A percentile compares a stretch with the other conserved stretches of the same genome.
Evolutionary conservation across 2,888 invertebrate species (phyloP).

Genomic region (Scrobipalpa costella): DNA sequence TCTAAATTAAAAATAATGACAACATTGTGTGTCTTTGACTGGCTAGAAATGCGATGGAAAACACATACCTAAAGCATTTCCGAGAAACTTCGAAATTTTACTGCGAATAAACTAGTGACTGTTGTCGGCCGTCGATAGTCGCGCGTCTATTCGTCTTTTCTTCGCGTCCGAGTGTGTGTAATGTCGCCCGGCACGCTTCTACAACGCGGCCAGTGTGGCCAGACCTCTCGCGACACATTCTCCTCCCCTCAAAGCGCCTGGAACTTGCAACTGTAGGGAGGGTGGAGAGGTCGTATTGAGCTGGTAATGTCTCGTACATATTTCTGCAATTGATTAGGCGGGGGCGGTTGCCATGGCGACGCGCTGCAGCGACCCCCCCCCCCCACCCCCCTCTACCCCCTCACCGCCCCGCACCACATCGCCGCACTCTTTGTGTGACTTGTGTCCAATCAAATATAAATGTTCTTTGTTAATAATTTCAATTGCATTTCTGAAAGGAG

Average conservation of each 20-base stretch:
- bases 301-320: conserved; percentile 75
- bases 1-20: too few species aligned
- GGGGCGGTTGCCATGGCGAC: conserved; percentile 77
- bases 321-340: conserved; percentile 82
- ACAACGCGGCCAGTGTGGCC: conserved; percentile 49
- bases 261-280: conserved; percentile 35
- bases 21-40: too few species aligned
- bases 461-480: conserved; percentile 24
- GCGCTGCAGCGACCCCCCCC: conserved; percentile 46
- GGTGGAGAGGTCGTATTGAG: conserved; percentile 40
- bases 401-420: conserved; percentile 34
- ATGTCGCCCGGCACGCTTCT: conserved; percentile 59
- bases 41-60: background rate
- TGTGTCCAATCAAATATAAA: conserved; percentile 25
- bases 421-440: conserved; percentile 50
- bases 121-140: conserved; percentile 34
- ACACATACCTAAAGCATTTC: background rate
- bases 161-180: conserved; percentile 58
- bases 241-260: conserved; percentile 34
- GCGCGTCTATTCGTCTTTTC: conserved; percentile 67
- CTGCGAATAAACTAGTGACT: conserved; percentile 24
- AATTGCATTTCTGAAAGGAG: conserved; percentile 20
- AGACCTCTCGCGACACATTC: conserved; percentile 44
- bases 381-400: conserved; percentile 34
- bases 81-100: conserved; percentile 12